phyloP scores from a whole-genome alignment of 92 coral and sea anemone species.

The Anthopleura xanthogrammica region DNA sequence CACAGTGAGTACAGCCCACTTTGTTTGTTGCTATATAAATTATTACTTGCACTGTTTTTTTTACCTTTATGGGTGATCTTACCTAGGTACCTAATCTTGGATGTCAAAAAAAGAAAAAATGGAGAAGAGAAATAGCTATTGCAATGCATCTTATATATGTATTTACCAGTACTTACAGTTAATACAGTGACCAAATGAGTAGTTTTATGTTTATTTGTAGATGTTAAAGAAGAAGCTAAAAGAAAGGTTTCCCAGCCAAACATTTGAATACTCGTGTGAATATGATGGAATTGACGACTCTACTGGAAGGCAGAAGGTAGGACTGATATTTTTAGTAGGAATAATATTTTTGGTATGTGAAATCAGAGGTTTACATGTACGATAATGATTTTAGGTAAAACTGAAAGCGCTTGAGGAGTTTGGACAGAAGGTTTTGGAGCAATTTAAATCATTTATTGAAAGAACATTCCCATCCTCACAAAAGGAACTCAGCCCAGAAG shows the following conservation, averaged over 20 bases:
- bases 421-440: slow-evolving; percentile 50
- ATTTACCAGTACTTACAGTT: neutral
- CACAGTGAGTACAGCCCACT: slow-evolving; percentile 22
- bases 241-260: slow-evolving; percentile 58
- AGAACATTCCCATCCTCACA: slow-evolving; percentile 52
- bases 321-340: no score
- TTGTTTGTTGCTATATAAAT: no score
- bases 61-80: no score
- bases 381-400: slow-evolving; percentile 35
- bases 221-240: slow-evolving; percentile 57
- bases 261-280: slow-evolving; percentile 71
- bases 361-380: neutral
- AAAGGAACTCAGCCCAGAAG: slow-evolving; percentile 48
- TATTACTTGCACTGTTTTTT: no score
- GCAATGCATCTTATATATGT: neutral
- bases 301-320: slow-evolving; percentile 73
- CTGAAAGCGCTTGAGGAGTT: slow-evolving; percentile 66
- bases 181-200: neutral
- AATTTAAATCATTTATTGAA: slow-evolving; percentile 60
- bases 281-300: slow-evolving; percentile 72
- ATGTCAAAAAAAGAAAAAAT: no score
- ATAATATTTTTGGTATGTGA: neutral
- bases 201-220: slow-evolving; percentile 11
- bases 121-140: no score
- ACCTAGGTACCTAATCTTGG: no score